Percentiles rank a stretch among this genome's conserved stretches.
These are phyloP conservation scores for Torymus aiolomorphi DNA, from an alignment of 2,888 invertebrate genomes.

Conservation along the genomic window DNA sequence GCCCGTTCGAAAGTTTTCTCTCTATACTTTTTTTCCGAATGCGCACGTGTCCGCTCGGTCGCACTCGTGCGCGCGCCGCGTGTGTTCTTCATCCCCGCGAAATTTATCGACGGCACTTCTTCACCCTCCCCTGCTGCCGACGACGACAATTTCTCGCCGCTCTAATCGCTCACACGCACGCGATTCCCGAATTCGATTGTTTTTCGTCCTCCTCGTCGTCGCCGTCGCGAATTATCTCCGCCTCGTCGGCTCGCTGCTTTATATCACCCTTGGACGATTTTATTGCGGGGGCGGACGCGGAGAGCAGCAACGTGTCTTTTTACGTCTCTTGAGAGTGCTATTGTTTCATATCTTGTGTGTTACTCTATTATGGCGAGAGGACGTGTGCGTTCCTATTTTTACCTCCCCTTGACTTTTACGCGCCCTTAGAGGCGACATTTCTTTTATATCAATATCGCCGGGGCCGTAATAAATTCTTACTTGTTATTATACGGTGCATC, in stretches of 20 bases:
- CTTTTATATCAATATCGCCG: too few relatives aligned
- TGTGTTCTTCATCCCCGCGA: too few relatives aligned
- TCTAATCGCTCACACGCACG: conserved; percentile 49
- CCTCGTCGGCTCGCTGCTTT: conserved; percentile 23
- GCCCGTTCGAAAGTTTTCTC: neutral
- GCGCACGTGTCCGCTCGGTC: neutral
- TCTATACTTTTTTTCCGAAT: neutral
- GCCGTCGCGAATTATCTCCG: conserved; percentile 21
- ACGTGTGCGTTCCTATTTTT: too few relatives aligned
- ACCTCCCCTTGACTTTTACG: too few relatives aligned
- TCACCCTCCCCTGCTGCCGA: neutral
- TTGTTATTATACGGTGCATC: too few relatives aligned
- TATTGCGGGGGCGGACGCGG: neutral
- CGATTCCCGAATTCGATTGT: conserved; percentile 50
- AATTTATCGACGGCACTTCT: conserved; percentile 52
- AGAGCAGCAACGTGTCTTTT: neutral
- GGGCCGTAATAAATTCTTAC: too few relatives aligned
- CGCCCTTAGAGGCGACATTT: too few relatives aligned
- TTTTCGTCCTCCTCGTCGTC: conserved; percentile 18
- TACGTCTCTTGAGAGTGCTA: neutral
- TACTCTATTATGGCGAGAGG: too few relatives aligned
- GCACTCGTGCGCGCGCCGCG: neutral
- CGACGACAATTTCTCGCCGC: conserved; percentile 46
- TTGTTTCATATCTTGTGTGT: too few relatives aligned
- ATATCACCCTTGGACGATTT: conserved; percentile 11